Evolutionary conservation across 2,797 vertebrate species (phyloP), one percentile per base, ranked within the genome.

Genomic region (Alcedo quadribrachys): DNA sequence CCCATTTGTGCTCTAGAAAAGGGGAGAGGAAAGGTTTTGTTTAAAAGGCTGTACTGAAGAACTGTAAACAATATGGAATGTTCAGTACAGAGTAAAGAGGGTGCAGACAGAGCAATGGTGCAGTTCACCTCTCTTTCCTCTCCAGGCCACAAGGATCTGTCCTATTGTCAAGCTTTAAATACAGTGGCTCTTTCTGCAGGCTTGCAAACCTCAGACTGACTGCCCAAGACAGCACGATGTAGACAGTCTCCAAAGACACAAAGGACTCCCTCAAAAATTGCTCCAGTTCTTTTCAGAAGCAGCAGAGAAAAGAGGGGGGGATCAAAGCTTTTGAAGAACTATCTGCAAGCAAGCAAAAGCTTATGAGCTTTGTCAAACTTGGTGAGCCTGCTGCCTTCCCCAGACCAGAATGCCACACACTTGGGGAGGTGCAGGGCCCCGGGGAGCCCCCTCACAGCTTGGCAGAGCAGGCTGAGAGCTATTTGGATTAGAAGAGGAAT

Each of bases 401-500:
- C 5, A 0, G 53, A 27, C 24, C 13, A 0, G 15, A 40, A 61
- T 8, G 10, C 33, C 0, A 0, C 19, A 24, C 0, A 2, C 67
- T 5, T 3, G 8, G 10, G 2, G 79, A 58, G 20, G 21, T 3
- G 2, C 1, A 0, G 24, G 51, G 19, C 4, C 1, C 0, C 7
- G 5, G n/a, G 68, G 32, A 93, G 61, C 43, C 61, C 70, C 78
- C 87, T 57, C 61, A 30, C 73, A 22, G 80, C 45, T 73, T 42
- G 1, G 74, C 79, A 51, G 62, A 15, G 81, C 35, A 6, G 74
- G 81, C 95, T 92, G 90, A 58, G 53, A 96, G 84, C 81, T 96
- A 25, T 94, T 95, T 94, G 92, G 67, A 80, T 93, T 90, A 89
- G 89, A 88, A 27, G 94, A 96, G 85, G 95, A 94, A 95, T 96